Base-by-base conservation (phyloP, 2,113 vertebrate species). In the Urocolius indicus region DNA sequence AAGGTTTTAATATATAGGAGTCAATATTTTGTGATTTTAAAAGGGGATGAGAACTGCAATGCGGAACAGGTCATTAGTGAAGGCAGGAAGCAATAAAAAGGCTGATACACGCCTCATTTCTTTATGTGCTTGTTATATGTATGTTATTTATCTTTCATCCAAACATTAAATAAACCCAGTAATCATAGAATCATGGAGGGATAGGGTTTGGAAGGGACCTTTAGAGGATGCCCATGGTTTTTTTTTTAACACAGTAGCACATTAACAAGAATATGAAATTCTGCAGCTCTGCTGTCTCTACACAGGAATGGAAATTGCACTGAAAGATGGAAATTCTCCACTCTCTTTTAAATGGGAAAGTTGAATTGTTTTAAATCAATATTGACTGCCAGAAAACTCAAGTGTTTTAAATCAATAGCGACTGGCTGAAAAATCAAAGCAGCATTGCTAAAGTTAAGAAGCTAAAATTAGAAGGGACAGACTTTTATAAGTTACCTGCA, bases 41-140 rank as follows among this genome's bases (percentile, higher is more conserved):
- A 87, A 77, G 46, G 67, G 55, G 32, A 86, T 87, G 82, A 94
- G 90, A 96, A 96, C 86, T 95, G 83, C 97, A 97, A 97, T 67
- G 58, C 38, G 88, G 93, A 98, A 95, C 78, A 93, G 79, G 77
- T 94, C n/a, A 77, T 97, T 96, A 52, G 27, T 17, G 20, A 89
- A 94, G 72, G 48, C 94, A 97, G 93, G 97, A 97, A 96, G 46
- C 72, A 97, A 97, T 96, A 94, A 69, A 97, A 91, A 97, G 88
- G 88, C 43, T 77, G 97, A 96, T 95, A 78, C 7, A 3, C 2
- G 1, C 87, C 78, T 95, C 36, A 66, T 67, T 93, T 81, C 57
- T 93, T 81, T 71, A 95, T 38, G 69, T 78, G 43, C 38, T 80
- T 75, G 32, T 52, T 80, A 45, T 63, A 79, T 69, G 87, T 96